These are phyloP conservation scores for Creontiades dilutus DNA, from an alignment of 2,888 invertebrate genomes.

Conservation along the genomic window DNA sequence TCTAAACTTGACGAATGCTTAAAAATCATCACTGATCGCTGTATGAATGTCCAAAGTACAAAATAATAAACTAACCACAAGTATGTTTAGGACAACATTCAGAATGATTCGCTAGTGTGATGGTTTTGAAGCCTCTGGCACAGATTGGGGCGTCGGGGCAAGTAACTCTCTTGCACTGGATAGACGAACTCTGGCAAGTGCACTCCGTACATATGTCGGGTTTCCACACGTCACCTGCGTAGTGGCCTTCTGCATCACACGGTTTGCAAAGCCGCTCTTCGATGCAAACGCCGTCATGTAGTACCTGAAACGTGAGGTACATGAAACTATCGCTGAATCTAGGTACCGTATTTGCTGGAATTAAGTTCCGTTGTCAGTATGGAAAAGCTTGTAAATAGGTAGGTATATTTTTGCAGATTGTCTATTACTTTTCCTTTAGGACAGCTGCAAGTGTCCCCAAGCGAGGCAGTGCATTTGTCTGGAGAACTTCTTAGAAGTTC, in stretches of 20 bases:
- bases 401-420: too few species aligned
- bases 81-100: slow-evolving; percentile 86
- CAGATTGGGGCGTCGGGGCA: slow-evolving; percentile 81
- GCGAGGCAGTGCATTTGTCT: slow-evolving; percentile 79
- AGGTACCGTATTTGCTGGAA: too few species aligned
- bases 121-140: slow-evolving; percentile 81
- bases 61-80: slow-evolving; percentile 80
- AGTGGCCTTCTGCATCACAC: slow-evolving; percentile 87
- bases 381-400: too few species aligned
- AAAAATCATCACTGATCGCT: too few species aligned
- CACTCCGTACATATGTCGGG: slow-evolving; percentile 87
- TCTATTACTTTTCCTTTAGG: slow-evolving; percentile 83
- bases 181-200: slow-evolving; percentile 82
- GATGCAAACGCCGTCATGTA: slow-evolving; percentile 87
- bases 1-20: too few species aligned
- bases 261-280: slow-evolving; percentile 84
- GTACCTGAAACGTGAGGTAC: slow-evolving; percentile 79
- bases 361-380: too few species aligned
- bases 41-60: too few species aligned
- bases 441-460: slow-evolving; percentile 91
- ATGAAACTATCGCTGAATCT: neutral
- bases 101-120: slow-evolving; percentile 80
- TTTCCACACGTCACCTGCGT: slow-evolving; percentile 85
- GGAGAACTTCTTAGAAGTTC: slow-evolving; percentile 79
- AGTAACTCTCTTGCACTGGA: slow-evolving; percentile 83